Percentiles rank a stretch among this genome's conserved stretches.
Evolutionary conservation across 2,888 invertebrate genomes (phyloP).

Genomic region (Philhelius pedissequus): DNA sequence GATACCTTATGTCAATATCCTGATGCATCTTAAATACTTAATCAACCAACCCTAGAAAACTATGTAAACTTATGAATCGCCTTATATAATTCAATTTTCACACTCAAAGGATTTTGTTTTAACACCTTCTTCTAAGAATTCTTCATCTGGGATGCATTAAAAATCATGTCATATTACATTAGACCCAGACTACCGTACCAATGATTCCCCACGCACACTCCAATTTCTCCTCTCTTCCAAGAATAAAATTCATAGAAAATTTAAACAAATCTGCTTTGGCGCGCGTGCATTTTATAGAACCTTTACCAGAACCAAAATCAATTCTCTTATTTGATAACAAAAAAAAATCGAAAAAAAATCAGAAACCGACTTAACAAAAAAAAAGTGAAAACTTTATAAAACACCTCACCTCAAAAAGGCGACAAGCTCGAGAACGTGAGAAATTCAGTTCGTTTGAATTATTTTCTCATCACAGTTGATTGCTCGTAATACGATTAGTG

Average conservation of each 20-base stretch:
- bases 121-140: constrained; percentile 34
- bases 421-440: constrained; percentile 62
- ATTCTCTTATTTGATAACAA: neutral
- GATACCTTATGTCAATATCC: neutral
- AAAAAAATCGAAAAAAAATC: neutral
- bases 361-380: neutral
- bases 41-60: neutral
- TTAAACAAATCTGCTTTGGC: constrained; percentile 12
- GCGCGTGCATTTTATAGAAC: constrained; percentile 37
- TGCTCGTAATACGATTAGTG: constrained; percentile 73
- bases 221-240: constrained; percentile 12
- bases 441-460: constrained; percentile 73
- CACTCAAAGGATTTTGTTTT: neutral
- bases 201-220: constrained; percentile 9
- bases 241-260: constrained; percentile 10
- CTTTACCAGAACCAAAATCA: constrained; percentile 14
- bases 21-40: neutral
- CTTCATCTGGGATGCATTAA: constrained; percentile 47
- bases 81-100: neutral
- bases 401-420: constrained; percentile 64
- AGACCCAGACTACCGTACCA: constrained; percentile 40
- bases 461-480: constrained; percentile 79
- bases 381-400: constrained; percentile 27
- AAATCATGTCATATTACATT: constrained; percentile 51
- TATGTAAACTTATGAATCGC: constrained; percentile 8